Evolutionary conservation across 1,140 invertebrate species (phyloP).

Genomic region (Drosophila lacteicornis): DNA sequence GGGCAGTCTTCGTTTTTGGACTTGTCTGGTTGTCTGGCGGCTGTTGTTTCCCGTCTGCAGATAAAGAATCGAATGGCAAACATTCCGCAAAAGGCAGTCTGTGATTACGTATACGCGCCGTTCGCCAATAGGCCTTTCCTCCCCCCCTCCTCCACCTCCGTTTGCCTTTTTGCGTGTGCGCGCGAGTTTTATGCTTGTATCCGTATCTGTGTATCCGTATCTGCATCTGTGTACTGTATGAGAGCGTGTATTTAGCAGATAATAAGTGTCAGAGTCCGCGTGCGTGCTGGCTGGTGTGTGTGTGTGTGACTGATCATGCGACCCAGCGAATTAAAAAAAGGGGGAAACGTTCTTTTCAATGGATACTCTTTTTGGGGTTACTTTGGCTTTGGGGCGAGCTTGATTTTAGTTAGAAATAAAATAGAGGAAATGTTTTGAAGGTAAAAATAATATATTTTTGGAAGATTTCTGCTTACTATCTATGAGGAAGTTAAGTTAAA

Average conservation of each 20-base stretch:
- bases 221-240: constrained; percentile 3
- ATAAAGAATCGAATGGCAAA: constrained; percentile 50
- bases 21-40: constrained; percentile 37
- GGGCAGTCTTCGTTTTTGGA: constrained; percentile 11
- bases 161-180: constrained; percentile 23
- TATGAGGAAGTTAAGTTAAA: no score
- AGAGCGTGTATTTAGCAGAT: constrained; percentile 50
- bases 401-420: background rate
- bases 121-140: constrained; percentile 13
- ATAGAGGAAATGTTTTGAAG: no score
- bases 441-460: no score
- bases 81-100: constrained; percentile 27
- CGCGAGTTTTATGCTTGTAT: constrained; percentile 6
- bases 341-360: constrained; percentile 16
- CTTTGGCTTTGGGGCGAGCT: background rate
- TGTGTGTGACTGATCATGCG: constrained; percentile 40
- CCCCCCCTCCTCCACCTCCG: no score
- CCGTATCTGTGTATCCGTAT: constrained; percentile 8
- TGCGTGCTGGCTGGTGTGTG: constrained; percentile 23
- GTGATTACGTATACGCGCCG: constrained; percentile 53
- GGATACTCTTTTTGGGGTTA: constrained; percentile 3
- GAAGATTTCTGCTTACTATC: no score
- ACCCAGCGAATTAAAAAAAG: constrained; percentile 24
- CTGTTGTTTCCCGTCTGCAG: constrained; percentile 43
- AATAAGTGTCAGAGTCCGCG: constrained; percentile 25